phyloP scores from a whole-genome alignment of 2,113 vertebrate species.

The Mobula hypostoma region DNA sequence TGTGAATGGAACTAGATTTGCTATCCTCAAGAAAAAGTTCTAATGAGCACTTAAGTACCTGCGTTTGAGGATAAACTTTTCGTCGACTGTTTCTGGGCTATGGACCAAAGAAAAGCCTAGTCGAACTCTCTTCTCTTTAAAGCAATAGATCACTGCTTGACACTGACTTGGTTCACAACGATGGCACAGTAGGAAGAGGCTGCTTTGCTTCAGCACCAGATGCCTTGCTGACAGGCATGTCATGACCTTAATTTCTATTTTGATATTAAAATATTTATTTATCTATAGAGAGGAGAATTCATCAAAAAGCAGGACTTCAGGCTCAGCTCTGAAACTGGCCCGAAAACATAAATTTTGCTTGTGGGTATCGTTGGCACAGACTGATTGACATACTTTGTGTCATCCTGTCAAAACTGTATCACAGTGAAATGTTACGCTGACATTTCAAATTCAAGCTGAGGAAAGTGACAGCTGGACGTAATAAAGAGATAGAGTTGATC shows the following conservation, averaged over 20 bases:
- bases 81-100: background rate
- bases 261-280: background rate
- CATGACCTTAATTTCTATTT: background rate
- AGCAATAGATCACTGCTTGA: background rate
- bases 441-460: slow-evolving; percentile 33
- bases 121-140: background rate
- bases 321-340: background rate
- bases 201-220: too few species aligned
- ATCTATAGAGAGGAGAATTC: slow-evolving; percentile 1
- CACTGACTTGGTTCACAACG: background rate
- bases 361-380: background rate
- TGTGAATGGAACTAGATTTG: too few species aligned
- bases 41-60: too few species aligned
- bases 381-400: slow-evolving; percentile 32
- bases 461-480: slow-evolving; percentile 28
- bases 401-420: slow-evolving; percentile 25
- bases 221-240: background rate
- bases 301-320: background rate
- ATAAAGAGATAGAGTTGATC: slow-evolving; percentile 39
- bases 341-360: background rate
- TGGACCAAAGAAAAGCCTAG: background rate
- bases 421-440: slow-evolving; percentile 26
- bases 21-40: too few species aligned
- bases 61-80: too few species aligned
- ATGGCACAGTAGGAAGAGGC: background rate